A percentile compares a stretch with the other conserved stretches of the same genome.
Conservation (phyloP, 2,888 invertebrate species). For the Hypsopygia costalis region DNA sequence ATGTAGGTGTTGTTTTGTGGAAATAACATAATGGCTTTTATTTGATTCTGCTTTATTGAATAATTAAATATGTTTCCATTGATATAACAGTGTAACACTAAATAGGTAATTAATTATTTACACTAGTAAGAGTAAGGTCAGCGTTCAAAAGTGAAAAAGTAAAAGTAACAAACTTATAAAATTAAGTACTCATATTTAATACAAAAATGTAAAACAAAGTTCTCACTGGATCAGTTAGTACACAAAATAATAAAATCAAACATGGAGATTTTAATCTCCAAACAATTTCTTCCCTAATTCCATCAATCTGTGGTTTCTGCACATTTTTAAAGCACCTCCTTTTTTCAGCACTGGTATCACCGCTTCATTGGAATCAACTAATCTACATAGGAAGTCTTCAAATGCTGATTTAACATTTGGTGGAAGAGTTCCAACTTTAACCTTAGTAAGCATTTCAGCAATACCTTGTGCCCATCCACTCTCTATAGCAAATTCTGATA, state of each 20-base stretch:
- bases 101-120: background rate
- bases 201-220: conserved; percentile 29
- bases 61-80: conserved; percentile 6
- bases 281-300: conserved; percentile 93
- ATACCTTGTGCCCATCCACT: conserved; percentile 97
- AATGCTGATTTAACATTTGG: conserved; percentile 93
- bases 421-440: conserved; percentile 89
- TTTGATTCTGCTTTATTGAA: conserved; percentile 19
- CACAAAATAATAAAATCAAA: conserved; percentile 30
- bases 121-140: conserved; percentile 6
- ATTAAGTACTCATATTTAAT: conserved; percentile 27
- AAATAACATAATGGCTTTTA: no score
- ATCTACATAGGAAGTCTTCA: conserved; percentile 92
- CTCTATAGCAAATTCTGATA: conserved; percentile 94
- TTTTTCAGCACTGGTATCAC: conserved; percentile 89
- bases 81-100: conserved; percentile 10
- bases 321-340: conserved; percentile 89
- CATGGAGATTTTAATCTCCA: conserved; percentile 83
- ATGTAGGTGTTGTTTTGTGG: no score
- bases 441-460: conserved; percentile 89
- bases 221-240: conserved; percentile 29
- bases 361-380: conserved; percentile 89
- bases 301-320: conserved; percentile 93
- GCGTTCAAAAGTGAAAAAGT: background rate
- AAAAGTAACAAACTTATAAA: conserved; percentile 1